Conservation (phyloP, 2,797 vertebrate species). For the Platyrinchus mystaceus region DNA sequence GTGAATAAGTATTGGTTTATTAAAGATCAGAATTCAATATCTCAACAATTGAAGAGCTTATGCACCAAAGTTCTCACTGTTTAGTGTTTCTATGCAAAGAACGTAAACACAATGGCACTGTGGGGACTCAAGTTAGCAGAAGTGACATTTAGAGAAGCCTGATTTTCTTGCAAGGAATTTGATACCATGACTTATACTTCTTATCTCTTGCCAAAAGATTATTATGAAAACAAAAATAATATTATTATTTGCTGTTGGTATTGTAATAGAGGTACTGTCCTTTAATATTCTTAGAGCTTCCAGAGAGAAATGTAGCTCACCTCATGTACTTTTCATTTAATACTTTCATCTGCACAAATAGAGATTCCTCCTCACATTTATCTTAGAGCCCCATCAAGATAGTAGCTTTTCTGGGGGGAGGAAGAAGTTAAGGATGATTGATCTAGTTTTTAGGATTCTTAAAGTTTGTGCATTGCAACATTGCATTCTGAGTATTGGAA, state of each 20-base stretch:
- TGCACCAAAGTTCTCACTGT: constrained; percentile 55
- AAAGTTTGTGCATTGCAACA: not conserved
- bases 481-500: not conserved
- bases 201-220: not conserved
- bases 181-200: not conserved
- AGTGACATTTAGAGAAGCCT: constrained; percentile 3
- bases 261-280: not conserved
- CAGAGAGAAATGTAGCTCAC: not conserved
- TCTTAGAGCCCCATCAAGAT: not conserved
- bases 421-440: not conserved
- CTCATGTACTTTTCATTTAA: not conserved
- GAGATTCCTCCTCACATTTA: not conserved
- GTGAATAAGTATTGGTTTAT: constrained; percentile 81
- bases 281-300: not conserved
- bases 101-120: constrained; percentile 56
- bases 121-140: constrained; percentile 42
- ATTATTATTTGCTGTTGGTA: not conserved
- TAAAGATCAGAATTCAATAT: constrained; percentile 83
- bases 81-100: constrained; percentile 64
- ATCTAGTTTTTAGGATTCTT: not conserved
- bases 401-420: not conserved
- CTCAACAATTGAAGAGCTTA: constrained; percentile 71
- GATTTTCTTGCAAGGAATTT: not conserved
- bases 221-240: not conserved
- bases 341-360: not conserved